A percentile compares a stretch with the other conserved stretches of the same genome.
phyloP scores from a whole-genome alignment of 2,888 invertebrate genomes.

The Drosophila algonquin region DNA sequence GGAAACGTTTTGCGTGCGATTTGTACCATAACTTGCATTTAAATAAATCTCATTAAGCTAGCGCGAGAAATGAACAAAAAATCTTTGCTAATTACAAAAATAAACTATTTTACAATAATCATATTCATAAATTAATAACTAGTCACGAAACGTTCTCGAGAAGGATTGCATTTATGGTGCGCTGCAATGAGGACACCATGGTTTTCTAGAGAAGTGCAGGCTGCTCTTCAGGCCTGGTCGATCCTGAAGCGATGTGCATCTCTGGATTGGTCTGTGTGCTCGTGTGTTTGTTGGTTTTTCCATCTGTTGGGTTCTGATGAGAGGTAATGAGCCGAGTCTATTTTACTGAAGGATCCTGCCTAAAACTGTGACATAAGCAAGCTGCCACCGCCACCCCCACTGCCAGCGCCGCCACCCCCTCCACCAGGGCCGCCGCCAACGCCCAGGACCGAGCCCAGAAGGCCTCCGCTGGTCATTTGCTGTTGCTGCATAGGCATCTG shows the following conservation, averaged over 20 bases:
- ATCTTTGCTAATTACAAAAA: conserved; percentile 73
- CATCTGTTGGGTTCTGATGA: conserved; percentile 41
- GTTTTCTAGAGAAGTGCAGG: conserved; percentile 8
- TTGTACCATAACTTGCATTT: conserved; percentile 74
- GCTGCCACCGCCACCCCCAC: conserved; percentile 80
- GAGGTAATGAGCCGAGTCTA: conserved; percentile 75
- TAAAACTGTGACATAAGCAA: conserved; percentile 82
- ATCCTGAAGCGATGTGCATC: conserved; percentile 3
- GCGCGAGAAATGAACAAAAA: conserved; percentile 64
- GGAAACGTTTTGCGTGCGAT: conserved; percentile 56
- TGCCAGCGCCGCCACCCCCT: conserved; percentile 45
- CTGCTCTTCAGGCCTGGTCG: conserved; percentile 7
- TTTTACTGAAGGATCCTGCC: conserved; percentile 71
- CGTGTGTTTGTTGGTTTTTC: conserved; percentile 6
- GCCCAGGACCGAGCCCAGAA: conserved; percentile 66
- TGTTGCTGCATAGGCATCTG: conserved; percentile 69
- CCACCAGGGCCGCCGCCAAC: conserved; percentile 51
- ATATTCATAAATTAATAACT: conserved; percentile 70
- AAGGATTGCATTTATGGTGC: conserved; percentile 71
- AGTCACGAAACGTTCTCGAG: conserved; percentile 69
- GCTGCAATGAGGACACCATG: conserved; percentile 42
- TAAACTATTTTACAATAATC: conserved; percentile 73
- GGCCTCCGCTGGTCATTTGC: conserved; percentile 66
- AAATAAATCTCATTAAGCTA: conserved; percentile 79
- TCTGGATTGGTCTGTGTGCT: background rate